Percentiles rank a stretch among this genome's conserved stretches.
Evolutionary conservation across 2,113 vertebrate genomes (phyloP).

Genomic region (Psilopogon haemacephalus): DNA sequence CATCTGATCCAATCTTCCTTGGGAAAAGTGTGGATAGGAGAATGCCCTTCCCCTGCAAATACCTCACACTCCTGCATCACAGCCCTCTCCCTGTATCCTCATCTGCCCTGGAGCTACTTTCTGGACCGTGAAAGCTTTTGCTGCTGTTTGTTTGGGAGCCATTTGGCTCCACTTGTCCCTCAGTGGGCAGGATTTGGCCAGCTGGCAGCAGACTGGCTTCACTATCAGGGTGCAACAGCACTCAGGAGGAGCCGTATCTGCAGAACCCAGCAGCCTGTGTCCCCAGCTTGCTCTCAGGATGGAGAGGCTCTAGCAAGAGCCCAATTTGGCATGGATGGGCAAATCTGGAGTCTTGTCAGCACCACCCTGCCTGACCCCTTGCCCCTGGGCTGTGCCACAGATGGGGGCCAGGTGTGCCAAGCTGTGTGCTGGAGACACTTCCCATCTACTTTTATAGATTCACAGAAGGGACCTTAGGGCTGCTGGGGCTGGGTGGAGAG

Average conservation of each 20-base stretch:
- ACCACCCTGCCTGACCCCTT: not conserved
- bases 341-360: no score
- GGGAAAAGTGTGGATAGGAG: not conserved
- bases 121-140: not conserved
- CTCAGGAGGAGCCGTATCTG: not conserved
- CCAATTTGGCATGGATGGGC: no score
- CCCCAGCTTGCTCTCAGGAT: not conserved
- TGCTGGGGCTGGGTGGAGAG: not conserved
- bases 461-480: not conserved
- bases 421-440: not conserved
- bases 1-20: no score
- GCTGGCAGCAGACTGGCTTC: not conserved
- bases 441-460: not conserved
- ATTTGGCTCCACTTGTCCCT: not conserved
- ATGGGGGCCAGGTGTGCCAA: not conserved
- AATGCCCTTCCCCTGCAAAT: not conserved
- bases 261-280: not conserved
- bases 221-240: not conserved
- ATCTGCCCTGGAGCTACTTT: not conserved
- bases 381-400: not conserved
- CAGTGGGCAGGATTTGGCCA: not conserved
- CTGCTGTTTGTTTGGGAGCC: not conserved
- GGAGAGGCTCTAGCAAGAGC: not conserved
- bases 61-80: not conserved
- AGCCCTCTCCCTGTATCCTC: not conserved